phyloP scores from a whole-genome alignment of 2,797 vertebrate species.

The Galagoides demidoff region DNA sequence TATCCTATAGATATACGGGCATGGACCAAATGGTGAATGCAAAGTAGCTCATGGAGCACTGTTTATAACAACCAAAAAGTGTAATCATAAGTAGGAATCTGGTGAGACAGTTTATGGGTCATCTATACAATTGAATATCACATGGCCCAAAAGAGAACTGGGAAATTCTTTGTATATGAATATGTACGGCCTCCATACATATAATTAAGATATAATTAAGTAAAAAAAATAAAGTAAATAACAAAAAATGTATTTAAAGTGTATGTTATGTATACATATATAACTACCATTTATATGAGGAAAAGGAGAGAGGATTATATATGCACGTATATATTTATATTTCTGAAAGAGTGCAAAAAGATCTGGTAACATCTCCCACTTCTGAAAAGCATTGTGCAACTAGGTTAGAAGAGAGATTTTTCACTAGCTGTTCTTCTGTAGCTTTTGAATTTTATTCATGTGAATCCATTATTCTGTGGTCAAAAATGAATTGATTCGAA shows the following conservation, averaged over 20 bases:
- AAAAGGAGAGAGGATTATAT: not conserved
- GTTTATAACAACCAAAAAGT: not conserved
- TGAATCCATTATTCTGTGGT: not conserved
- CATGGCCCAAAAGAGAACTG: not conserved
- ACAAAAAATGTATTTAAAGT: not conserved
- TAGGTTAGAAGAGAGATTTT: not conserved
- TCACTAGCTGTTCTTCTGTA: not conserved
- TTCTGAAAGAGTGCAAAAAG: not conserved
- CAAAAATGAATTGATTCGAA: slow-evolving; percentile 51
- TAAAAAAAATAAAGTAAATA: not conserved
- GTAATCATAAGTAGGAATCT: not conserved
- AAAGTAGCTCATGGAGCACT: not conserved
- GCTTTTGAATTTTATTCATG: slow-evolving; percentile 37
- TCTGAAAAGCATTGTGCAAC: not conserved
- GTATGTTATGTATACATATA: not conserved
- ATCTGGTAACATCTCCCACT: not conserved
- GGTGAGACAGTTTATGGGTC: not conserved
- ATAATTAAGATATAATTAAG: not conserved
- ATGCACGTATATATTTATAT: not conserved
- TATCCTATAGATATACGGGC: not conserved
- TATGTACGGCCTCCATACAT: not conserved
- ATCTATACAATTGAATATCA: not conserved
- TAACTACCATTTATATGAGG: not conserved
- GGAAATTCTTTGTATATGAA: not conserved
- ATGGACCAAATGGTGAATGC: not conserved